phyloP scores from a whole-genome alignment of 2,888 invertebrate species.

The Epistrophella euchroma region DNA sequence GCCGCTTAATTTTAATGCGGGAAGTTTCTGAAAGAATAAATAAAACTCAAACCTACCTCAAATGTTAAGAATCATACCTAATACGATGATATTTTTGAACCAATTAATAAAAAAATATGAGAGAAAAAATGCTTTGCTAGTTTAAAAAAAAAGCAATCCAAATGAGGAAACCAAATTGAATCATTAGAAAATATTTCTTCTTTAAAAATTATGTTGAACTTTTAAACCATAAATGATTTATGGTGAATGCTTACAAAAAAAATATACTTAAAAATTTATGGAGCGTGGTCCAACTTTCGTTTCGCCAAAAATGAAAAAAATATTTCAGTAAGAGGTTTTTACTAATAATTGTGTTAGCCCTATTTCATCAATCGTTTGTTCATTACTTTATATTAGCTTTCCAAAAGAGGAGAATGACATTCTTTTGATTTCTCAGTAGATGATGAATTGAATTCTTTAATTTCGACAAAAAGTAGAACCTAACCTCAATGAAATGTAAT shows the following conservation, averaged over 20 bases:
- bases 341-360: background rate
- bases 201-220: background rate
- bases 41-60: background rate
- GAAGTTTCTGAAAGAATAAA: background rate
- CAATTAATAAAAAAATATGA: background rate
- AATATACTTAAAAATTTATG: background rate
- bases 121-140: too few relatives aligned
- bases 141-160: background rate
- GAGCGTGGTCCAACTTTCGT: background rate
- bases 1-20: background rate
- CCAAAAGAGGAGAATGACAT: too few relatives aligned
- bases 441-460: too few relatives aligned
- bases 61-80: background rate
- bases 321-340: background rate
- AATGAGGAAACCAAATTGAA: background rate
- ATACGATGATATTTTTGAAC: background rate
- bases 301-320: background rate
- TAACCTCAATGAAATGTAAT: too few relatives aligned
- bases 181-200: background rate
- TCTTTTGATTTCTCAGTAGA: too few relatives aligned
- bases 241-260: background rate
- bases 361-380: background rate
- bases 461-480: too few relatives aligned
- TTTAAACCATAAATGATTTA: background rate
- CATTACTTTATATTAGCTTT: too few relatives aligned